Percentiles rank a stretch among this genome's conserved stretches.
phyloP scores from a whole-genome alignment of 2,113 vertebrate genomes.

The Elanus axillaris region DNA sequence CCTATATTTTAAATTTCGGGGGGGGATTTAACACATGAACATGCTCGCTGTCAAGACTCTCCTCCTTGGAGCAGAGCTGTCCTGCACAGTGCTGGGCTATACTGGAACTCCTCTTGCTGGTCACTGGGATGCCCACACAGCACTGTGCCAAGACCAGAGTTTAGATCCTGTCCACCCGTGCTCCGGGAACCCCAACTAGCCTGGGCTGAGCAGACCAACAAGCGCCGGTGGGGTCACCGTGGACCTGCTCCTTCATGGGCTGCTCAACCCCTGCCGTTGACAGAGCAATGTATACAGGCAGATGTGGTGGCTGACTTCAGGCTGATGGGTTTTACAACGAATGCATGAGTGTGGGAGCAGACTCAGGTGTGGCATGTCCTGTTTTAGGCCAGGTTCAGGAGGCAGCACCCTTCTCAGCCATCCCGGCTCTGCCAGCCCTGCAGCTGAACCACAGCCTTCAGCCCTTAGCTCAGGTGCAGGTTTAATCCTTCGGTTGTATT shows the following conservation, averaged over 20 bases:
- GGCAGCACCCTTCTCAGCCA: background rate
- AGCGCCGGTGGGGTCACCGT: background rate
- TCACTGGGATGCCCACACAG: background rate
- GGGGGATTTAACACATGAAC: background rate
- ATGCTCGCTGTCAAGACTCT: background rate
- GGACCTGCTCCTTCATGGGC: background rate
- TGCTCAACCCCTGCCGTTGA: background rate
- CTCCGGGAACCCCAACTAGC: background rate
- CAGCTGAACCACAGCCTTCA: background rate
- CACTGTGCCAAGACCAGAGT: background rate
- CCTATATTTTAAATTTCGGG: background rate
- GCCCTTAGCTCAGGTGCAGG: background rate
- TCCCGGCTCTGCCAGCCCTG: background rate
- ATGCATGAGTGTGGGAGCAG: background rate
- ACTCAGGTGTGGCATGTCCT: background rate
- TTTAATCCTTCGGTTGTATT: background rate
- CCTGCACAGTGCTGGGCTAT: background rate
- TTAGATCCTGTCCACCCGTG: background rate
- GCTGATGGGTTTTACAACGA: background rate
- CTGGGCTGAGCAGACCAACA: background rate
- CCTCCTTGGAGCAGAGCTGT: background rate
- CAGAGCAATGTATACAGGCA: background rate
- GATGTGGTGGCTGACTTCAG: background rate
- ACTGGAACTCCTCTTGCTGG: background rate
- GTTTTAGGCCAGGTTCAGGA: background rate